Base-by-base conservation (phyloP, 2,113 vertebrate species). In the Eonycteris spelaea region DNA sequence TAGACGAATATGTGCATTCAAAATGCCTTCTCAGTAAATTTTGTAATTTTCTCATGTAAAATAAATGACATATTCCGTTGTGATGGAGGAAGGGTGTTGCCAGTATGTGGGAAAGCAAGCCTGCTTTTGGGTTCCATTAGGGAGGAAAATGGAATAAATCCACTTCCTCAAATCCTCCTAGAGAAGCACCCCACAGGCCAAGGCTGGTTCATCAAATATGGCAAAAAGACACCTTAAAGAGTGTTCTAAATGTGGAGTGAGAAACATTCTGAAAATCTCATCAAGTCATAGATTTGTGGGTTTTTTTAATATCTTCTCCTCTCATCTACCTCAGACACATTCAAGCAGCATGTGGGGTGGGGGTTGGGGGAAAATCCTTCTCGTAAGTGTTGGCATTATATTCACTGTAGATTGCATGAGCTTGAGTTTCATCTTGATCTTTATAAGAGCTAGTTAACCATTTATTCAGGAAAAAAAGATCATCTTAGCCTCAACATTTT, bases 381-480 rank as follows among this genome's bases (percentile, higher is more conserved):
- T 63, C 68, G 16, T 79, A 86, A 61, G 21, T 38, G 74, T 10
- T 65, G 22, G 26, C 5, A 3, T 86, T 38, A 48, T 40, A 45
- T 24, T 86, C 12, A 85, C n/a, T 48, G 6, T 80, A 61, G 40
- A 88, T 73, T 63, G 1, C 30, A 38, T 30, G 6, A 14, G 26
- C 48, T 85, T 67, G 4, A 96, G 38, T 94, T 96, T 97, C 93
- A 94, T 84, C 86, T 97, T 96, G 71, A 90, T 87, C 82, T 97
- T 90, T 57, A 24, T 45, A 28, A 1, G 82, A 90, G 83, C 68
- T 84, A 91, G 71, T 91, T 95, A 86, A 92, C 26, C 91, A 86
- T 95, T 97, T 96, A 75, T 94, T 96, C 93, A 74, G 35, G 82
- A 77, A 84, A 91, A 89, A 97, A 97, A 98, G 97, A 91, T 30